phyloP scores from a whole-genome alignment of 2,113 vertebrate genomes.

The Hippoglossus stenolepis region DNA sequence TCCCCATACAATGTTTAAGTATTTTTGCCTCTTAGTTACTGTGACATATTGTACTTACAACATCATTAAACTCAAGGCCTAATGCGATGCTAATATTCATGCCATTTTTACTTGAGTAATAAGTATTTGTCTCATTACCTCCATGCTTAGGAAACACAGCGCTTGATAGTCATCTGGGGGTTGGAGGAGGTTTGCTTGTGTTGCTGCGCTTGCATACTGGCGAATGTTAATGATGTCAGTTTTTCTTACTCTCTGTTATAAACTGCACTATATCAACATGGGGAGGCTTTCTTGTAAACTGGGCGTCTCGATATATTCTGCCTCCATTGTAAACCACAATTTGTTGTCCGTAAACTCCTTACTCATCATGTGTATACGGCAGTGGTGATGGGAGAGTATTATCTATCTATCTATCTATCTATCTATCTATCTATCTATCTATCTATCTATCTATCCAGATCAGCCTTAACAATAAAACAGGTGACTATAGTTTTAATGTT shows the following conservation, averaged over 20 bases:
- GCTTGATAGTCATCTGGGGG: constrained; percentile 71
- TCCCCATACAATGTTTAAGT: constrained; percentile 36
- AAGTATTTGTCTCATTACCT: constrained; percentile 79
- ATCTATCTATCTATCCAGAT: not conserved
- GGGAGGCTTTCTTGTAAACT: constrained; percentile 41
- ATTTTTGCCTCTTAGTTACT: constrained; percentile 54
- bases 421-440: no score
- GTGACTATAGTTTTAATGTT: no score
- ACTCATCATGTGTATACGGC: not conserved
- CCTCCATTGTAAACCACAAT: constrained; percentile 34
- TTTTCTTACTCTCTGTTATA: constrained; percentile 66
- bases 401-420: no score
- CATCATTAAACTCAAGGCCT: constrained; percentile 72
- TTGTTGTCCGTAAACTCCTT: not conserved
- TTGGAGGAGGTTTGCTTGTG: constrained; percentile 62
- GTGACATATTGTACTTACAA: constrained; percentile 70
- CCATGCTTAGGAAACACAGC: constrained; percentile 70
- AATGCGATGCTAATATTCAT: constrained; percentile 73
- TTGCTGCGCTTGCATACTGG: constrained; percentile 66
- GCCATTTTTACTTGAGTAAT: constrained; percentile 77
- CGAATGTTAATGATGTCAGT: constrained; percentile 79
- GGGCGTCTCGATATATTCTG: constrained; percentile 41
- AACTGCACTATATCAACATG: constrained; percentile 54
- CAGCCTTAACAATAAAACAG: no score
- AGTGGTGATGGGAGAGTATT: not conserved